A percentile compares a stretch with the other conserved stretches of the same genome.
These are phyloP conservation scores for Andricus quercusramuli DNA, from an alignment of 2,888 invertebrate genomes.

Conservation along the genomic window DNA sequence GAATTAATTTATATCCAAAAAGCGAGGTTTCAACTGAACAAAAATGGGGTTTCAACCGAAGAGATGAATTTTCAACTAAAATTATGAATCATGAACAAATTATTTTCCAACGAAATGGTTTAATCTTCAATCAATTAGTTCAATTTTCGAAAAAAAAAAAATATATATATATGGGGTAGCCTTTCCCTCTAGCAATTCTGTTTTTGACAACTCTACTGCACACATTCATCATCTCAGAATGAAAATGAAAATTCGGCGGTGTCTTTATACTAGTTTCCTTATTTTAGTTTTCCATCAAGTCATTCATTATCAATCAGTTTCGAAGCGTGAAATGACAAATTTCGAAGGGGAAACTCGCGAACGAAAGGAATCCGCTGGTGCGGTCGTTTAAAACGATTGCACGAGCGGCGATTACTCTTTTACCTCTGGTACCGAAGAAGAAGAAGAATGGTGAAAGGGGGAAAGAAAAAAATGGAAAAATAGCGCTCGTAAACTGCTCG, in stretches of 20 bases:
- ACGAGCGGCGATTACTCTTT: constrained; percentile 17
- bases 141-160: too few species aligned
- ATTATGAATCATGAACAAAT: too few species aligned
- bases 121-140: too few species aligned
- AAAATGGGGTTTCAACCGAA: too few species aligned
- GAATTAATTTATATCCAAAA: too few species aligned
- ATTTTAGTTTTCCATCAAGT: background rate
- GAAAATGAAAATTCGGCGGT: background rate
- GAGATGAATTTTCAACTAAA: too few species aligned
- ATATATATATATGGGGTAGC: too few species aligned
- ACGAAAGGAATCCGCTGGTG: background rate
- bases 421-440: constrained; percentile 1
- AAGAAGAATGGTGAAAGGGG: background rate
- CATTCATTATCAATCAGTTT: constrained; percentile 9
- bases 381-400: constrained; percentile 21
- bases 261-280: background rate
- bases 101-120: too few species aligned
- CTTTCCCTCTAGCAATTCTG: too few species aligned
- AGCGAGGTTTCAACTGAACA: too few species aligned
- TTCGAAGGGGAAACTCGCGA: constrained; percentile 1
- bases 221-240: background rate
- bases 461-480: constrained; percentile 47
- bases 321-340: constrained; percentile 8
- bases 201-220: too few species aligned
- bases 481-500: constrained; percentile 58